Evolutionary conservation across 1,140 invertebrate genomes (phyloP).

Genomic region (Heliconius congener): DNA sequence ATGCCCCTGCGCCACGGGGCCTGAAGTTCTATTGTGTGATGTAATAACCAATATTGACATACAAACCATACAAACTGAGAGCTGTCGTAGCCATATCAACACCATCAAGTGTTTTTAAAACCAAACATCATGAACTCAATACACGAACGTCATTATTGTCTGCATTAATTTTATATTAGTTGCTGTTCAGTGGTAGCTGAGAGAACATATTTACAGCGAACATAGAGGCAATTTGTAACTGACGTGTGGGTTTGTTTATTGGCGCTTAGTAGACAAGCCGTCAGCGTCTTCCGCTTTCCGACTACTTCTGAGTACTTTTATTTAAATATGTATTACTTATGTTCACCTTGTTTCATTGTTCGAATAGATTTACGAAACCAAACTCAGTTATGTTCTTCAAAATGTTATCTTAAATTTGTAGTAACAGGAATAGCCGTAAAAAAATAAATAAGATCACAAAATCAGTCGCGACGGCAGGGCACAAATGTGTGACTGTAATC

Average conservation of each 20-base stretch:
- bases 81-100: background rate
- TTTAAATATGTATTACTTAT: conserved; percentile 18
- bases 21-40: too few relatives aligned
- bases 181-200: background rate
- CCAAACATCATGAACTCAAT: background rate
- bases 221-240: conserved; percentile 31
- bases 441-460: too few relatives aligned
- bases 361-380: background rate
- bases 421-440: background rate
- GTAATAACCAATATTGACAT: too few relatives aligned
- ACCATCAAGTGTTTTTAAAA: background rate
- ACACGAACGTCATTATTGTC: background rate
- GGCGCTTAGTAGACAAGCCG: conserved; percentile 26
- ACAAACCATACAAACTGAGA: background rate
- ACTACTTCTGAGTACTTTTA: background rate
- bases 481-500: too few relatives aligned
- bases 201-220: conserved; percentile 19
- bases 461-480: too few relatives aligned
- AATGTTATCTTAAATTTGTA: too few relatives aligned
- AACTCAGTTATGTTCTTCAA: background rate
- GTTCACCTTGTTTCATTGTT: background rate
- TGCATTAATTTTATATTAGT: conserved; percentile 10
- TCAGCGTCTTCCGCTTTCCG: conserved; percentile 15
- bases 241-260: conserved; percentile 25
- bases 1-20: too few relatives aligned